Evolutionary conservation across 2,888 invertebrate species (phyloP).

Genomic region (Clistopyga incitator): DNA sequence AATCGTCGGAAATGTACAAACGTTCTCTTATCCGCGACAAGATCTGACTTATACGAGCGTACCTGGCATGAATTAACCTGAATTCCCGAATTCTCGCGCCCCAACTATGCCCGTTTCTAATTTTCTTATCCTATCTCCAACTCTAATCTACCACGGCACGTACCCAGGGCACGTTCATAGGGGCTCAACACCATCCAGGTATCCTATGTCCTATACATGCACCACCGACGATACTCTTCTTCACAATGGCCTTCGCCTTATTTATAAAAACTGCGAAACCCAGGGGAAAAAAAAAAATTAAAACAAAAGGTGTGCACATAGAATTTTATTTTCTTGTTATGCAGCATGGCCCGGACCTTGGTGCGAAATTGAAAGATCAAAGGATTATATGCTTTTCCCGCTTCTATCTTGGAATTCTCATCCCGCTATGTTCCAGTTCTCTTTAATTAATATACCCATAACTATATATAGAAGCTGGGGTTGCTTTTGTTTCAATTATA

Average conservation of each 20-base stretch:
- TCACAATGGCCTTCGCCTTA: constrained; percentile 20
- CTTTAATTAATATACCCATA: neutral
- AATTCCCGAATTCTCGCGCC: constrained; percentile 67
- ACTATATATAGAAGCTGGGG: neutral
- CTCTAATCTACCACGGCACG: constrained; percentile 55
- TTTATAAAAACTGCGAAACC: constrained; percentile 24
- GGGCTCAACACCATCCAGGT: constrained; percentile 41
- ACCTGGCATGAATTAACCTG: constrained; percentile 67
- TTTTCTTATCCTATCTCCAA: constrained; percentile 66
- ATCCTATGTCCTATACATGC: constrained; percentile 23
- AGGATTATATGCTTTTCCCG: constrained; percentile 60
- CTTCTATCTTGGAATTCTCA: constrained; percentile 36
- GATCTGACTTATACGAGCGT: constrained; percentile 69
- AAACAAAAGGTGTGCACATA: neutral
- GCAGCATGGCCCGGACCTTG: constrained; percentile 6
- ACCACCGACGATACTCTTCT: constrained; percentile 33
- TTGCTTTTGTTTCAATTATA: constrained; percentile 8
- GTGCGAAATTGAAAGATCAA: constrained; percentile 80
- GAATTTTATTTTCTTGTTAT: constrained; percentile 49
- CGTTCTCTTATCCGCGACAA: constrained; percentile 65
- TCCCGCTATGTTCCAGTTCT: constrained; percentile 46
- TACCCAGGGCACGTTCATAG: constrained; percentile 42
- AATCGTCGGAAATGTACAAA: constrained; percentile 65
- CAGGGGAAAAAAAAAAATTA: constrained; percentile 30
- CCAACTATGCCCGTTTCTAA: constrained; percentile 64